Evolutionary conservation across 2,888 invertebrate species (phyloP).

Genomic region (Tiliacea citrago): DNA sequence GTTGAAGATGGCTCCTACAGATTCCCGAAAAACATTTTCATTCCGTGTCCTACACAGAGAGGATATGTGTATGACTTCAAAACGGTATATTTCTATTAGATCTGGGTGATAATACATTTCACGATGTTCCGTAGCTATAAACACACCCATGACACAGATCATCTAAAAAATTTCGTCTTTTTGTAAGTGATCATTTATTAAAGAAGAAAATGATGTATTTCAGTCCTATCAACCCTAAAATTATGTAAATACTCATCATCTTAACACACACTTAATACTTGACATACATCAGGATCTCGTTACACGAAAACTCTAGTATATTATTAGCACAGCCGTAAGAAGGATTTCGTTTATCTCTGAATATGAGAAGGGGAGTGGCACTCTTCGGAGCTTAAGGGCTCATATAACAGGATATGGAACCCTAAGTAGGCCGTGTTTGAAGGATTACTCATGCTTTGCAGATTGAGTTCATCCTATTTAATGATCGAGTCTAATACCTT

Average conservation of each 20-base stretch:
- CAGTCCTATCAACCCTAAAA: not conserved
- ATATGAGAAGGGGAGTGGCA: conserved; percentile 58
- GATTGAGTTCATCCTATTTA: conserved; percentile 63
- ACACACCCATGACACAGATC: not conserved
- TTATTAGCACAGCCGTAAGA: conserved; percentile 61
- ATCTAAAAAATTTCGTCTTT: not conserved
- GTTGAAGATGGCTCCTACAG: not conserved
- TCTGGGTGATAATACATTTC: not conserved
- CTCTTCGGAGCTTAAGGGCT: conserved; percentile 63
- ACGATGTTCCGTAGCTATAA: too few species aligned
- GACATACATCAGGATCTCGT: conserved; percentile 45
- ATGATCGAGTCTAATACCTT: conserved; percentile 57
- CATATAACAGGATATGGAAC: conserved; percentile 60
- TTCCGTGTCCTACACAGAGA: too few species aligned
- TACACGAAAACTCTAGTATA: conserved; percentile 54
- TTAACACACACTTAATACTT: conserved; percentile 39
- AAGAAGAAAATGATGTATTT: not conserved
- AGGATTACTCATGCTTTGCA: conserved; percentile 64
- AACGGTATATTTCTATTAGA: not conserved
- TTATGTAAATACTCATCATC: conserved; percentile 9
- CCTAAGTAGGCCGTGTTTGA: conserved; percentile 63
- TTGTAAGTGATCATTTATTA: not conserved
- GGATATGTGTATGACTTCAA: too few species aligned
- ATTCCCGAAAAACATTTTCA: not conserved
- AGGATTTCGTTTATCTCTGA: conserved; percentile 59